Evolutionary conservation across 2,113 vertebrate genomes (phyloP).

Genomic region (Catharus bicknelli): DNA sequence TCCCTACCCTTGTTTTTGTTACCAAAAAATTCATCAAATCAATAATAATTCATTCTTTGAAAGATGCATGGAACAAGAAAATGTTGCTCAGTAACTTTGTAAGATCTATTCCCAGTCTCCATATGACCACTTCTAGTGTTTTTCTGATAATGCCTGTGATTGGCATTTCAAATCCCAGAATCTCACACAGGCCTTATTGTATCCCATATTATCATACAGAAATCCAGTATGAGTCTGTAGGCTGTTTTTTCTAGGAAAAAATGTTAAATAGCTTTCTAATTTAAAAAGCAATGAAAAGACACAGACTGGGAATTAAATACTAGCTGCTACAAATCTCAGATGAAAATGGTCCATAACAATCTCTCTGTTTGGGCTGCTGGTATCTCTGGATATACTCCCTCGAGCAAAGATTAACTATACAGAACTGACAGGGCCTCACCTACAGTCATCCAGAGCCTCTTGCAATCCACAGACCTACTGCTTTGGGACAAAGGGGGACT

Average conservation of each 20-base stretch:
- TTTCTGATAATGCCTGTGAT: background rate
- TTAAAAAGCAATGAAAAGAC: slow-evolving; percentile 38
- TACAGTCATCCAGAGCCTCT: background rate
- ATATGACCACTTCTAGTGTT: background rate
- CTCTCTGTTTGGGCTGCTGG: background rate
- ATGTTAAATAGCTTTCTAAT: slow-evolving; percentile 11
- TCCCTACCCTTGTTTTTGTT: background rate
- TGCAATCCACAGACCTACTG: background rate
- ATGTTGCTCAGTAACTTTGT: background rate
- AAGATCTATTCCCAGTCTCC: background rate
- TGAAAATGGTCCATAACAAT: background rate
- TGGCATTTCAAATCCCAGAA: background rate
- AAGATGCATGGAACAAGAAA: background rate
- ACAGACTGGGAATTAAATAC: background rate
- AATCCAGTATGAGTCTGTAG: background rate
- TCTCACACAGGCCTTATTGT: background rate
- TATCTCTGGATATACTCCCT: background rate
- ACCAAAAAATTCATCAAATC: background rate
- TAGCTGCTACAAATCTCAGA: slow-evolving; percentile 2
- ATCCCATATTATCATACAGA: background rate
- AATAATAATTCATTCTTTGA: background rate
- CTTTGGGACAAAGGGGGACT: fast-evolving
- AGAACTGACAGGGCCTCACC: background rate
- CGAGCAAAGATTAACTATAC: background rate
- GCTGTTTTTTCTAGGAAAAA: background rate